Conservation (phyloP, 2,797 vertebrate species). For the Coregonus ussuriensis region DNA sequence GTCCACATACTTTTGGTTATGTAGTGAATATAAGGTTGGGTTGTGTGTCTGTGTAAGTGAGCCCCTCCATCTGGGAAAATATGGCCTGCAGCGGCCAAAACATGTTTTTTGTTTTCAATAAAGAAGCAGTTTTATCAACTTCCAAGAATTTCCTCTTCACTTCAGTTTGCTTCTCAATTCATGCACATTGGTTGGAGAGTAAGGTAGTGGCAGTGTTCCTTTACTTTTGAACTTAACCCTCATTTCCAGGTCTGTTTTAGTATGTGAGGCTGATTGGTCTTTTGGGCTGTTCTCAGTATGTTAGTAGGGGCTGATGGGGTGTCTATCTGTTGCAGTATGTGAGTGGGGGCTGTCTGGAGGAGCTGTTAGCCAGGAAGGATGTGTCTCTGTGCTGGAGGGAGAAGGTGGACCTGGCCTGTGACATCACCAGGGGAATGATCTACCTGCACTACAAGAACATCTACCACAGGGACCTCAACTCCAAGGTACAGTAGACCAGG, state of each 20-base stretch:
- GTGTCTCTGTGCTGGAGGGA: constrained; percentile 81
- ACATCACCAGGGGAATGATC: constrained; percentile 87
- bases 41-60: not conserved
- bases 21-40: too few relatives aligned
- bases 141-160: too few relatives aligned
- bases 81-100: too few relatives aligned
- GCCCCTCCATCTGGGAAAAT: too few relatives aligned
- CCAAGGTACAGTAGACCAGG: constrained; percentile 73
- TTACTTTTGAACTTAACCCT: too few relatives aligned
- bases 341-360: constrained; percentile 86
- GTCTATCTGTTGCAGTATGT: constrained; percentile 73
- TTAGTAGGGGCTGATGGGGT: not conserved
- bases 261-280: not conserved
- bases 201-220: not conserved
- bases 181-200: not conserved
- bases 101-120: too few relatives aligned
- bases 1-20: too few relatives aligned
- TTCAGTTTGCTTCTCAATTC: too few relatives aligned
- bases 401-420: constrained; percentile 85
- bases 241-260: not conserved
- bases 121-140: too few relatives aligned
- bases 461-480: constrained; percentile 90
- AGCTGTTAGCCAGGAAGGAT: constrained; percentile 82
- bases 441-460: constrained; percentile 91
- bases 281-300: not conserved